Conservation (phyloP, 2,113 vertebrate species). For the Actenoides lindsayi region DNA sequence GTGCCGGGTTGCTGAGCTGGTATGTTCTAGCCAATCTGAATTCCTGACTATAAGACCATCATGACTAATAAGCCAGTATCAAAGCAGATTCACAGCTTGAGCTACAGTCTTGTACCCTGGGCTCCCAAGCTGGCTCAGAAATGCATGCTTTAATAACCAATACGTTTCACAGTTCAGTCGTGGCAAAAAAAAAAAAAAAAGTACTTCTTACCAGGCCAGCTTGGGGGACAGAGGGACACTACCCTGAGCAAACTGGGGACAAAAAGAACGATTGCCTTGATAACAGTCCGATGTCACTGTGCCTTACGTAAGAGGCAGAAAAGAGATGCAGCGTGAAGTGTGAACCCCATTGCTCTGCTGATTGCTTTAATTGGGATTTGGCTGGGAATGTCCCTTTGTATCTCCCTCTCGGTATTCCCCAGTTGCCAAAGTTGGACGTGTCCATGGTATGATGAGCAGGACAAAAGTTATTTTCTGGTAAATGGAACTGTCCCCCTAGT, state of each 20-base stretch:
- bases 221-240: conserved; percentile 60
- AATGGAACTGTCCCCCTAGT: conserved; percentile 57
- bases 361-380: conserved; percentile 13
- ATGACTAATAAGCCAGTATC: conserved; percentile 56
- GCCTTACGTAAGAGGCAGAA: conserved; percentile 27
- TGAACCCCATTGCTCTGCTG: conserved; percentile 22
- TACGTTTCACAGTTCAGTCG: conserved; percentile 47
- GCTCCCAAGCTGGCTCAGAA: conserved; percentile 61
- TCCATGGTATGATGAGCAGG: conserved; percentile 10
- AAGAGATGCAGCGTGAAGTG: conserved; percentile 23
- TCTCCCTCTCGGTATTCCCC: neutral
- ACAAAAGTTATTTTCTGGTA: conserved; percentile 45
- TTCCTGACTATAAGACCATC: conserved; percentile 55
- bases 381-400: neutral
- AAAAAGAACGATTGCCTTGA: conserved; percentile 6
- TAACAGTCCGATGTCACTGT: neutral
- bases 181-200: conserved; percentile 8
- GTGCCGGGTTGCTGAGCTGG: conserved; percentile 51
- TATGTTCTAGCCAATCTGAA: conserved; percentile 56
- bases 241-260: conserved; percentile 26
- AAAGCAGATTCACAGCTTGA: conserved; percentile 58
- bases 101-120: conserved; percentile 57
- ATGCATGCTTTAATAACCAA: conserved; percentile 59
- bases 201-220: conserved; percentile 47
- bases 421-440: conserved; percentile 9